Evolutionary conservation across 1,140 invertebrate species (phyloP), one percentile per base, ranked within the genome.

Genomic region (Solenopsis invicta): DNA sequence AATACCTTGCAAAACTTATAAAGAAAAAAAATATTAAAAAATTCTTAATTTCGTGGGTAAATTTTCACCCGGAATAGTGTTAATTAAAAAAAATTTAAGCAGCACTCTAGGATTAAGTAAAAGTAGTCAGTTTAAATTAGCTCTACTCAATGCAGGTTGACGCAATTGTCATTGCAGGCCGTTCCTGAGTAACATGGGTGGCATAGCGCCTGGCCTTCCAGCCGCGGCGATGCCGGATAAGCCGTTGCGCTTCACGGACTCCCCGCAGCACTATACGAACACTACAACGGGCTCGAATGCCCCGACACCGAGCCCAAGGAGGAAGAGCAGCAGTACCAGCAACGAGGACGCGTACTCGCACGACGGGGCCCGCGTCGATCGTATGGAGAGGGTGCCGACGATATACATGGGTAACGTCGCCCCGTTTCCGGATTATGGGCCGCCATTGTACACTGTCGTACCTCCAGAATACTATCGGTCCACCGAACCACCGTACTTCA

Each of bases 161-260:
- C 5, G 9, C 45, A 45, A 56, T 69, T 21, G 4, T 62, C 16
- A 5, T 94, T 91, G 9, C 81, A 95, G 95, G 87, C 93, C 94
- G 37, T 95, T 94, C 74, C 89, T 95, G 59, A 94, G 93, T 82
- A 95, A 87, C 61, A 95, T 95, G 94, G 93, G 93, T 77, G 94
- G 93, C 71, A 94, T 94, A 77, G 92, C 89, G n/a, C 93, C 95
- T 29, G 93, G 93, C 75, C 91, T 95, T 87, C 89, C 93, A 52
- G 84, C 91, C 10, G 88, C 76, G n/a, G 86, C 93, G 3, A 90
- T 94, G 50, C 87, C 89, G 2, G 94, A 96, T 71, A 97, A 97
- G 91, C 97, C 97, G 1, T 93, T 98, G 13, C 95, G 97, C 34
- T 98, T 98, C 91, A 97, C 97, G 0, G 97, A 98, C 93, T 97